Evolutionary conservation across 2,888 invertebrate genomes (phyloP), one percentile per base, ranked within the genome.

Genomic region (Pterobdella sp.): DNA sequence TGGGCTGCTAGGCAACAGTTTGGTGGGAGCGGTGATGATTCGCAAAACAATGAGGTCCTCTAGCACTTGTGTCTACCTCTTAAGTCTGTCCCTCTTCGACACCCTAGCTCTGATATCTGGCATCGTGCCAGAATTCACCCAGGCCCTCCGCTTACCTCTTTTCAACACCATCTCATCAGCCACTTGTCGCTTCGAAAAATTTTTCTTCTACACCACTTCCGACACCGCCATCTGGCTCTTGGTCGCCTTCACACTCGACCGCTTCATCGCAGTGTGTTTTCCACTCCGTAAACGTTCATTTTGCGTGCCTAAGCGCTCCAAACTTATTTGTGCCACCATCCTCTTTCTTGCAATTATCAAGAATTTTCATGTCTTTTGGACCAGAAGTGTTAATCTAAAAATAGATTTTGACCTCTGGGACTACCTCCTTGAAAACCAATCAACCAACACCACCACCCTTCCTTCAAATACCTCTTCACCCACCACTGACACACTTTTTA

Each of bases 341-440:
- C 29, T 78, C 1, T 35, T 76, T 1, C 26, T 77, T 0, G 68
- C 79, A 14, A 31, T 76, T 1, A 29, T 76, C 0, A 77, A 81
- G 60, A 82, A 82, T 75, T 63, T 78, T 32, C 81, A 82, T 75
- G 79, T 81, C 32, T 77, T 81, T 70, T 80, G 80, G 80, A 81
- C 79, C 0, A 76, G 80, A 1, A 77, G n/a, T 26, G 60, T 56
- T 26, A n/a, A 26, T 26, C n/a, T 26, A 22, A 22, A 56, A 22
- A 26, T 56, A 7, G 60, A 56, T 22, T 4, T n/a, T 22, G 60
- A 56, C 60, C n/a, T 56, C 3, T 22, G 18, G 4, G 60, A 56
- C 3, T 56, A 26, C 26, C 26, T 26, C n/a, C 3, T 14, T 3
- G 22, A 42, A 42, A 42, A 42, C 7, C 10, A 7, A 14, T 42